Percentiles rank a stretch among this genome's conserved stretches.
Conservation (phyloP, 2,888 invertebrate genomes). For the Syritta pipiens region DNA sequence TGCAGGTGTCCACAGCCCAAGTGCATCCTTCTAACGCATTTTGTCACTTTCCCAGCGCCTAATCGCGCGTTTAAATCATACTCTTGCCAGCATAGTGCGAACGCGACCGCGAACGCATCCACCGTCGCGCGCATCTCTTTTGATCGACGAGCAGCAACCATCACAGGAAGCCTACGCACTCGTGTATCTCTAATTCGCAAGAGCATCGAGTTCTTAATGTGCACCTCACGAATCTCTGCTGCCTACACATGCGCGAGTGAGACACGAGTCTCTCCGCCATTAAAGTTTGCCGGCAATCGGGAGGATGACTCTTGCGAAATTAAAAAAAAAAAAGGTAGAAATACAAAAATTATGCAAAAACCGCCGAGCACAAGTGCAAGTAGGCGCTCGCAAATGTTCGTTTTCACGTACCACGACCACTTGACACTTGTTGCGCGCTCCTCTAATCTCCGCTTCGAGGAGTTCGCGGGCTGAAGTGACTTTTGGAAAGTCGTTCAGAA, state of each 20-base stretch:
- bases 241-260: conserved; percentile 17
- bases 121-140: conserved; percentile 5
- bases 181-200: conserved; percentile 28
- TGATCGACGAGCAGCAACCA: conserved; percentile 4
- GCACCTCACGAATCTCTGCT: conserved; percentile 23
- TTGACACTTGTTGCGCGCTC: conserved; percentile 28
- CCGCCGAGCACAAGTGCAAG: conserved; percentile 30
- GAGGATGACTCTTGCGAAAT: conserved; percentile 19
- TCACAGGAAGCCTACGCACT: conserved; percentile 49
- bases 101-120: not conserved
- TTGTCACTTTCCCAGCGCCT: conserved; percentile 10
- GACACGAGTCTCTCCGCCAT: not conserved
- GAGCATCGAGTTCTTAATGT: conserved; percentile 27
- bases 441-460: conserved; percentile 18
- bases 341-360: conserved; percentile 27
- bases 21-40: too few relatives aligned
- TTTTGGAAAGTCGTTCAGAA: conserved; percentile 60
- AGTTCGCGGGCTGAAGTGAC: conserved; percentile 21
- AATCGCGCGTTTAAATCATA: not conserved
- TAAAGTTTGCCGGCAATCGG: not conserved
- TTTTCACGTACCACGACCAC: conserved; percentile 30
- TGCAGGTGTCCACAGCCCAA: not conserved
- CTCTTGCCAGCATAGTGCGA: not conserved
- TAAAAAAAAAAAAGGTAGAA: not conserved
- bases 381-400: conserved; percentile 15